phyloP scores from a whole-genome alignment of 1,140 invertebrate species.

The Asobara japonica region DNA sequence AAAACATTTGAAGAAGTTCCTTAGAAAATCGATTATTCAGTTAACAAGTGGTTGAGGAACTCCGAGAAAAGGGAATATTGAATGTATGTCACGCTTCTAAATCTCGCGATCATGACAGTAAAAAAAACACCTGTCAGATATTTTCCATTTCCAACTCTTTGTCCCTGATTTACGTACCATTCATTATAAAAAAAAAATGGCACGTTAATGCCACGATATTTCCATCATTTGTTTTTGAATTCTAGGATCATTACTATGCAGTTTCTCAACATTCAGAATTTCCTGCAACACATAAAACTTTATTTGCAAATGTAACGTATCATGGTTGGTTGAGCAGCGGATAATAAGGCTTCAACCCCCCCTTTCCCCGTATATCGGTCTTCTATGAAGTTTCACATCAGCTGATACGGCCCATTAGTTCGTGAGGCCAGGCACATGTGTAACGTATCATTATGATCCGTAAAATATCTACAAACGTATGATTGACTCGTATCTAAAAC shows the following conservation, averaged over 20 bases:
- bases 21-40: too few relatives aligned
- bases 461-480: conserved; percentile 9
- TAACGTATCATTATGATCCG: conserved; percentile 15
- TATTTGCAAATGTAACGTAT: conserved; percentile 14
- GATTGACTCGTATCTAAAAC: conserved; percentile 5
- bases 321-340: neutral
- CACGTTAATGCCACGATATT: neutral
- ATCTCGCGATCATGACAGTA: too few relatives aligned
- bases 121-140: too few relatives aligned
- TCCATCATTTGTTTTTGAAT: neutral
- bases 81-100: too few relatives aligned
- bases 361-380: neutral
- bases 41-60: too few relatives aligned
- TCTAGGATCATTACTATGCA: neutral
- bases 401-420: conserved; percentile 7
- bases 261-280: conserved; percentile 9
- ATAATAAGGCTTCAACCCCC: neutral
- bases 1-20: too few relatives aligned
- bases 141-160: too few relatives aligned
- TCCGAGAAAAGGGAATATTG: too few relatives aligned
- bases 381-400: conserved; percentile 5
- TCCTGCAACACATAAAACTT: conserved; percentile 6
- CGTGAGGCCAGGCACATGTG: neutral
- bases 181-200: neutral
- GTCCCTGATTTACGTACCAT: too few relatives aligned